Evolutionary conservation across 2,797 vertebrate species (phyloP).

Genomic region (Moxostoma hubbsi): DNA sequence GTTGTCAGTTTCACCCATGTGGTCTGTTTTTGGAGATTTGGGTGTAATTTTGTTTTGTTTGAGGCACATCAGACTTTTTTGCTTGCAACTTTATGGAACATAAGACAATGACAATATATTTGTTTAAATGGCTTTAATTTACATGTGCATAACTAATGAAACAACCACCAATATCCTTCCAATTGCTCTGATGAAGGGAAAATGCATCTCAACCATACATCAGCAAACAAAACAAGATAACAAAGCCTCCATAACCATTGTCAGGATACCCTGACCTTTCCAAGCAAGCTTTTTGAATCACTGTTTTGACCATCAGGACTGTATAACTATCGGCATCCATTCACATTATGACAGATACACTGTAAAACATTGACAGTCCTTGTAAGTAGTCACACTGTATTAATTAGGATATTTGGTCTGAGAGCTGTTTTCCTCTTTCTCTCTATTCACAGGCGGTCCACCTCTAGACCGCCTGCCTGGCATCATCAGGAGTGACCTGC

Average conservation of each 20-base stretch:
- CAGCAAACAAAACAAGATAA: neutral
- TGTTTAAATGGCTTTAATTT: constrained; percentile 8
- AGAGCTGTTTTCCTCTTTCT: neutral
- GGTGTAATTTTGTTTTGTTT: neutral
- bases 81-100: neutral
- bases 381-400: constrained; percentile 37
- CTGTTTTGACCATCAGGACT: constrained; percentile 37
- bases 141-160: constrained; percentile 2
- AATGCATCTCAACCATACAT: neutral
- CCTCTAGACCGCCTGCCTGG: constrained; percentile 15
- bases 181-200: neutral
- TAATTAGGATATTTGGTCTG: constrained; percentile 5
- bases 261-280: constrained; percentile 49
- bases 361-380: constrained; percentile 33
- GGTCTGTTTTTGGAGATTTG: neutral
- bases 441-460: neutral
- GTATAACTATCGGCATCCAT: constrained; percentile 35
- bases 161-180: neutral
- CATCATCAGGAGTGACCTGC: constrained; percentile 24
- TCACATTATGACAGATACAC: constrained; percentile 29
- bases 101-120: neutral
- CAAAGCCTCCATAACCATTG: constrained; percentile 15
- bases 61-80: neutral
- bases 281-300: constrained; percentile 47
- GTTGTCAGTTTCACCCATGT: neutral